Evolutionary conservation across 2,797 vertebrate genomes (phyloP).

Genomic region (Myotis planiceps): DNA sequence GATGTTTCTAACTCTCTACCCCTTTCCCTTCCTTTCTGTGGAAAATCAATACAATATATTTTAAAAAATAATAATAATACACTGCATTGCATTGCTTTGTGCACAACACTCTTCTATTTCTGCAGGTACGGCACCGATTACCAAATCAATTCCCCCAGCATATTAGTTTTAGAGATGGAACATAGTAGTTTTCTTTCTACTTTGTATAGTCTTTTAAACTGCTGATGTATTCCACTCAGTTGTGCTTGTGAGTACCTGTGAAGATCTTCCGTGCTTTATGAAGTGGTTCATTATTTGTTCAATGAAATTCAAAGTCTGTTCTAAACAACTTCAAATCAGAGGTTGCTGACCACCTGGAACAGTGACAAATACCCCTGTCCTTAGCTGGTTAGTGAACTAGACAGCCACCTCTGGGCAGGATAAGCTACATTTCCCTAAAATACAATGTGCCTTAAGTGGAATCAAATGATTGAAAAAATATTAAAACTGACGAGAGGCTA

Average conservation of each 20-base stretch:
- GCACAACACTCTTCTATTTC: background rate
- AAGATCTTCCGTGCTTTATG: constrained; percentile 69
- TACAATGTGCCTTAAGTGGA: background rate
- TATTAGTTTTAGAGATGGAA: constrained; percentile 48
- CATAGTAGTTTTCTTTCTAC: background rate
- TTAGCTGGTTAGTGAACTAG: constrained; percentile 67
- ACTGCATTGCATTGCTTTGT: background rate
- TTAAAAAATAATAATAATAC: background rate
- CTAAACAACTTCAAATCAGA: background rate
- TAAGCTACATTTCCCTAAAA: constrained; percentile 50
- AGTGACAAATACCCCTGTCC: constrained; percentile 47
- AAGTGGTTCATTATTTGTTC: constrained; percentile 69
- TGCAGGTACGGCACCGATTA: background rate
- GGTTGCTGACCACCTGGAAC: constrained; percentile 51
- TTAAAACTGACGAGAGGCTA: background rate
- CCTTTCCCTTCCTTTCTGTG: no score
- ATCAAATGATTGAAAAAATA: background rate
- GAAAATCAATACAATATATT: no score
- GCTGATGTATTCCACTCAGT: background rate
- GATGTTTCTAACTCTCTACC: no score
- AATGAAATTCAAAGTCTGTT: constrained; percentile 64
- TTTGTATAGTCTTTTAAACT: constrained; percentile 53
- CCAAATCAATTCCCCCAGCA: constrained; percentile 14
- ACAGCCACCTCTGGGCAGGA: constrained; percentile 13
- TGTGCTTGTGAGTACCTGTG: constrained; percentile 43